Conservation (phyloP, 2,888 invertebrate species). For the Spodoptera picta region DNA sequence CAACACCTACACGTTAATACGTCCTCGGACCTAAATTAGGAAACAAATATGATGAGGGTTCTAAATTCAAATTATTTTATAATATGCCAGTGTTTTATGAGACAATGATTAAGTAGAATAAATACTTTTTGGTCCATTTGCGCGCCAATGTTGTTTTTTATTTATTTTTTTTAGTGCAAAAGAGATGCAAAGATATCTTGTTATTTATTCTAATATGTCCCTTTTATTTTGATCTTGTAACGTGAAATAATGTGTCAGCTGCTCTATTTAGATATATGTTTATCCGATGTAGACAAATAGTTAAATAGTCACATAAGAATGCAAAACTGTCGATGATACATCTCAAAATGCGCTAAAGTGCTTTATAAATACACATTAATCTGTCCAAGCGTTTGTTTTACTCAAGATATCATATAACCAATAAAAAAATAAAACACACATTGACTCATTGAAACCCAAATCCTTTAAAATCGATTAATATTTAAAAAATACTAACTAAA, state of each 20-base stretch:
- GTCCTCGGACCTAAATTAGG: constrained; percentile 59
- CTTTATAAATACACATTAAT: no score
- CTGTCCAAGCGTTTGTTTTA: no score
- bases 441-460: constrained; percentile 32
- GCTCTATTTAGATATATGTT: background rate
- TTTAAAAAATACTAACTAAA: constrained; percentile 18
- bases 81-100: constrained; percentile 42
- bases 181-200: constrained; percentile 29
- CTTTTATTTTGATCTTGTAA: constrained; percentile 11
- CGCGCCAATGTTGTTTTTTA: constrained; percentile 6
- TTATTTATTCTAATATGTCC: constrained; percentile 21
- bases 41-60: constrained; percentile 47
- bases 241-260: constrained; percentile 22
- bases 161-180: constrained; percentile 21
- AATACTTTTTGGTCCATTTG: constrained; percentile 13
- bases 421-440: background rate
- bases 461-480: constrained; percentile 14
- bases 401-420: background rate
- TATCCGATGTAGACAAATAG: background rate
- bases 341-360: no score
- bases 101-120: constrained; percentile 39
- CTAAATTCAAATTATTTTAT: constrained; percentile 49
- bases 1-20: constrained; percentile 62
- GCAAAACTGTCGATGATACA: no score
- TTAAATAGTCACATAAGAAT: no score